Base-by-base conservation (phyloP, 2,113 vertebrate genomes). In the Cyanoderma ruficeps region DNA sequence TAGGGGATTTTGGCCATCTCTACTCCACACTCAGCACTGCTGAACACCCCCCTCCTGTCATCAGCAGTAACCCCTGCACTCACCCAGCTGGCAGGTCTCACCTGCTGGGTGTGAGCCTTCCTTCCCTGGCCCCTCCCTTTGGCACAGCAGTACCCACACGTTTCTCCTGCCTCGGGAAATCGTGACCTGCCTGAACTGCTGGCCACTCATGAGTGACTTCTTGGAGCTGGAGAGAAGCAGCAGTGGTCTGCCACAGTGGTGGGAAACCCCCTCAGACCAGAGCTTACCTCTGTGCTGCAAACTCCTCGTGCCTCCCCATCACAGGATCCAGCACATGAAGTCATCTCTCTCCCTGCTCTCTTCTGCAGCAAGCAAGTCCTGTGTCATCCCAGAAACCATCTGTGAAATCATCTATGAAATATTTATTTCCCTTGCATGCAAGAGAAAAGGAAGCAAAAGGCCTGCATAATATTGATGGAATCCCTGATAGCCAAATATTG, bases 71-170 rank as follows among this genome's bases (percentile, higher is more conserved):
- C 5, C 39, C 60, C 39, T 18, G 49, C 7, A 13, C 24, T n/a
- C 31, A 33, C 18, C 2, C 2, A 46, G 24, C 37, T 33, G 56
- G 33, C 7, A 28, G 46, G n/a, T 70, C 46, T 46, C 59, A 15
- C 2, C 0, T 23, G 42, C 75, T 14, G 17, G 33, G 13, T 6
- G 4, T 2, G 24, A 88, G 33, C 35, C 70, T 79, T 71, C 56
- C n/a, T 65, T 39, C 31, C 52, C 42, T 0, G 4, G 7, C 12
- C 6, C 23, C 41, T 72, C n/a, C 49, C 59, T 69, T 22, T 13
- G 33, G 50, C 60, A 17, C 31, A 59, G 83, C 39, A 75, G 53
- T 3, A 2, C 68, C 64, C 0, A 0, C 21, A 6, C 0, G 0
- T 25, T 82, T 37, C 70, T 84, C 42, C 41, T 89, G 47, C n/a